Base-by-base conservation (phyloP, 2,113 vertebrate genomes). In the Melanerpes aurifrons region DNA sequence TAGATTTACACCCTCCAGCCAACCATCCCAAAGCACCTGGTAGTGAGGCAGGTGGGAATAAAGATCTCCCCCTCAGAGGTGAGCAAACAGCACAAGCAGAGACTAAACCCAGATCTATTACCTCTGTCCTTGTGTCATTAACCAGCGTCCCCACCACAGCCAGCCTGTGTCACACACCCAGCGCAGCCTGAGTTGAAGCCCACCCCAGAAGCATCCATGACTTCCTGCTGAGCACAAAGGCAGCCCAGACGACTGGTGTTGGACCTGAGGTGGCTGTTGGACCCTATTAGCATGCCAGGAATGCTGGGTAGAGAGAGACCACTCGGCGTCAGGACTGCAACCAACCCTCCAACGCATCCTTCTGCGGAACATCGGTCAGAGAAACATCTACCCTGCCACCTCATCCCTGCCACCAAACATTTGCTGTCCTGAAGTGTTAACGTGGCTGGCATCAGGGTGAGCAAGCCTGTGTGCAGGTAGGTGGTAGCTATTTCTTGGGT, bases 401-500 rank as follows among this genome's bases (percentile, higher is more conserved):
- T 16, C 31, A 3, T n/a, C 82, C 82, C 67, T 32, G 43, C 56
- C 92, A 25, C 8, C 4, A 29, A 25, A 4, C 68, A 1, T 45
- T 69, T 18, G 48, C 79, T 25, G 80, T 66, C 85, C 74, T 72
- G 0, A 21, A 6, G 85, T 0, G 70, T 4, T 47, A 86, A 15
- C 3, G 47, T n/a, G 92, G 92, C 87, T 94, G 12, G 48, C 94
- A 15, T 59, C 81, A 10, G 94, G 90, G 82, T 2, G 63, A 64
- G 75, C 45, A 3, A 10, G 63, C 9, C 48, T 69, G 87, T 8
- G 57, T 48, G 82, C 71, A 12, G 78, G 84, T 94, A 59, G 93
- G 96, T 50, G 92, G 92, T 26, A 89, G 78, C 94, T 93, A 80
- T 94, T 95, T 70, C 75, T 43, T 1, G 7, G 35, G 18, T 1